Evolutionary conservation across 1,140 invertebrate genomes (phyloP).

Genomic region (Parapsyche elsis): DNA sequence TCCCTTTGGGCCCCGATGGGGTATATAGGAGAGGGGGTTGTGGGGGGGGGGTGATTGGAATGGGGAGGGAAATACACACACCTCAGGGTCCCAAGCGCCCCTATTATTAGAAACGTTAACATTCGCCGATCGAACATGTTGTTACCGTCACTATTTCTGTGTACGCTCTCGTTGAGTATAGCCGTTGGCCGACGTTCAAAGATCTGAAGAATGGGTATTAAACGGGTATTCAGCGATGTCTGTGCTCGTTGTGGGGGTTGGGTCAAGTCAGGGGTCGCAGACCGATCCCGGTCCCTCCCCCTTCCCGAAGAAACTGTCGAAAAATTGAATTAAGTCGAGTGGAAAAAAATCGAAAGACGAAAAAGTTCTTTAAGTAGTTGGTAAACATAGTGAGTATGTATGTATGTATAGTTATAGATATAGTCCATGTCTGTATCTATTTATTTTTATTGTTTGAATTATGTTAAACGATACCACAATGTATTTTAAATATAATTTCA

Average conservation of each 20-base stretch:
- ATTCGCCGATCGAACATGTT: neutral
- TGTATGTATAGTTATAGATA: too few species aligned
- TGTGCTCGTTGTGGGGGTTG: neutral
- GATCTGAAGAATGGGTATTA: conserved; percentile 2
- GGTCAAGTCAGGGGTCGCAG: neutral
- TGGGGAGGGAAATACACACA: too few species aligned
- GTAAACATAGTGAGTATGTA: too few species aligned
- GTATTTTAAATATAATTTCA: too few species aligned
- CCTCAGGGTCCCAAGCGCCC: neutral
- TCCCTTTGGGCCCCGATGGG: neutral
- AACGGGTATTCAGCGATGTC: conserved; percentile 16
- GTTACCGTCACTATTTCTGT: neutral
- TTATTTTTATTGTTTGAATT: too few species aligned
- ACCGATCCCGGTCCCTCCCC: neutral
- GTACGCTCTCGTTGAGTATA: neutral
- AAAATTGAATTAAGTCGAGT: too few species aligned
- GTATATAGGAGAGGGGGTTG: neutral
- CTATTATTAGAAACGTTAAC: neutral
- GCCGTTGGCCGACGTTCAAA: conserved; percentile 1
- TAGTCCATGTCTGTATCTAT: too few species aligned
- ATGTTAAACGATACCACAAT: too few species aligned
- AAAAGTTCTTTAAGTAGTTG: too few species aligned
- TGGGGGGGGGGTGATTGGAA: too few species aligned
- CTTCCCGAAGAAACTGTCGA: neutral
- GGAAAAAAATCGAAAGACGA: too few species aligned